A percentile compares a stretch with the other conserved stretches of the same genome.
Conservation (phyloP, 2,888 invertebrate species). For the Dynastes grantii region DNA sequence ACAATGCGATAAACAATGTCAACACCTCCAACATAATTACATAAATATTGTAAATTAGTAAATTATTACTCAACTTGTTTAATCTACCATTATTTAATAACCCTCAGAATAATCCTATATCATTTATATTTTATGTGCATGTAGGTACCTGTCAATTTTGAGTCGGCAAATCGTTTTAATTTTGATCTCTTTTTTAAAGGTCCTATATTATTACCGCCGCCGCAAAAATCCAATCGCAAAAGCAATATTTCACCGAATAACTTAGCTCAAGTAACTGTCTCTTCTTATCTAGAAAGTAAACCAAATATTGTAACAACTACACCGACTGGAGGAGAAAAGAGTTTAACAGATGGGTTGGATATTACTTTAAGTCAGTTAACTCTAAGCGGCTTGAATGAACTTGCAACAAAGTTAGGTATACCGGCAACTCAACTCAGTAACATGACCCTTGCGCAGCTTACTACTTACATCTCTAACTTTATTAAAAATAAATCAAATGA, state of each 20-base stretch:
- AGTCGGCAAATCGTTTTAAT: no score
- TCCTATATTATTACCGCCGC: constrained; percentile 70
- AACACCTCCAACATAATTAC: no score
- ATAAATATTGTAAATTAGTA: no score
- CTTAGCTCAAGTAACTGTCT: constrained; percentile 57
- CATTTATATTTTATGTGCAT: no score
- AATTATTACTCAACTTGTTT: no score
- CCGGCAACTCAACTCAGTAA: constrained; percentile 85
- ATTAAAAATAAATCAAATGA: constrained; percentile 69
- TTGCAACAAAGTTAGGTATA: constrained; percentile 83
- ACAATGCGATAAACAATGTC: no score
- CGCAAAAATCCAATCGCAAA: constrained; percentile 66
- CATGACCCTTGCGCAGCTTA: constrained; percentile 90
- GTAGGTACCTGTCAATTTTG: no score
- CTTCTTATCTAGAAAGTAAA: constrained; percentile 62
- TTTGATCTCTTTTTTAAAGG: constrained; percentile 11
- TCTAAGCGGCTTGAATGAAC: constrained; percentile 85
- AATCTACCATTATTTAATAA: no score
- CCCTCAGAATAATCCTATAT: no score
- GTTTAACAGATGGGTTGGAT: constrained; percentile 74
- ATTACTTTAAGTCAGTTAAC: constrained; percentile 89
- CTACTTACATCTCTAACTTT: constrained; percentile 82
- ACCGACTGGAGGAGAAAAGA: constrained; percentile 52
- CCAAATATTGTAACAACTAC: constrained; percentile 62
- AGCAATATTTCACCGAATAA: constrained; percentile 54